Conservation (phyloP, 2,113 vertebrate species). For the Gasterosteus aculeatus region DNA sequence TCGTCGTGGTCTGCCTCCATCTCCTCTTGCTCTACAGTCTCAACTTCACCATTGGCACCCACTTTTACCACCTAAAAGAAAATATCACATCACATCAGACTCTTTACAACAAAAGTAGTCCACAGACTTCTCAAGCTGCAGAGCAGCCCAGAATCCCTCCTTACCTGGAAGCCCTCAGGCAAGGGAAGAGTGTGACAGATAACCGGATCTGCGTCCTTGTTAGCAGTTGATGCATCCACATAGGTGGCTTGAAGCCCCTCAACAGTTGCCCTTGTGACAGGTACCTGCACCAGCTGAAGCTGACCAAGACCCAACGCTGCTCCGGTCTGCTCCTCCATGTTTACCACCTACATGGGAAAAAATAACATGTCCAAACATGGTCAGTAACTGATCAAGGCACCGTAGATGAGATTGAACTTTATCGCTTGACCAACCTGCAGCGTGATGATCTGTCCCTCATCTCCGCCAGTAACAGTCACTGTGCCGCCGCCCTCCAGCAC, state of each 20-base stretch:
- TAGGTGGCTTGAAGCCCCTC: conserved; percentile 94
- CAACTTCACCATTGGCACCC: conserved; percentile 97
- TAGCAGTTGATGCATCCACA: conserved; percentile 84
- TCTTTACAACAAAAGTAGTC: background rate
- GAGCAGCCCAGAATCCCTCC: background rate
- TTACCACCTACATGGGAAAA: conserved; percentile 86
- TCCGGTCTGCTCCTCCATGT: conserved; percentile 95
- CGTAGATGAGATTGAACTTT: background rate
- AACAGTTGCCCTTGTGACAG: conserved; percentile 91
- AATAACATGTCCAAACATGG: background rate
- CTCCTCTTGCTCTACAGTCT: conserved; percentile 95
- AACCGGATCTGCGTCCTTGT: conserved; percentile 93
- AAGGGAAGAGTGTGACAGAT: conserved; percentile 98
- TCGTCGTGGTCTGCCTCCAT: conserved; percentile 69
- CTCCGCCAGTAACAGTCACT: conserved; percentile 76
- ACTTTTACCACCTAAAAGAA: conserved; percentile 92
- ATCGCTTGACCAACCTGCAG: conserved; percentile 77
- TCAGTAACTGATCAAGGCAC: background rate
- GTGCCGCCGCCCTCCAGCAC: conserved; percentile 75
- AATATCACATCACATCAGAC: background rate
- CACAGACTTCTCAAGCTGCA: background rate
- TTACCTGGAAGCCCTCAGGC: conserved; percentile 94
- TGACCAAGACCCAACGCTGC: conserved; percentile 91
- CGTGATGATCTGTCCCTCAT: conserved; percentile 98
- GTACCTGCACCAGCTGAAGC: conserved; percentile 96